Conservation (phyloP, 2,888 invertebrate species). For the Eugnorisma glareosa region DNA sequence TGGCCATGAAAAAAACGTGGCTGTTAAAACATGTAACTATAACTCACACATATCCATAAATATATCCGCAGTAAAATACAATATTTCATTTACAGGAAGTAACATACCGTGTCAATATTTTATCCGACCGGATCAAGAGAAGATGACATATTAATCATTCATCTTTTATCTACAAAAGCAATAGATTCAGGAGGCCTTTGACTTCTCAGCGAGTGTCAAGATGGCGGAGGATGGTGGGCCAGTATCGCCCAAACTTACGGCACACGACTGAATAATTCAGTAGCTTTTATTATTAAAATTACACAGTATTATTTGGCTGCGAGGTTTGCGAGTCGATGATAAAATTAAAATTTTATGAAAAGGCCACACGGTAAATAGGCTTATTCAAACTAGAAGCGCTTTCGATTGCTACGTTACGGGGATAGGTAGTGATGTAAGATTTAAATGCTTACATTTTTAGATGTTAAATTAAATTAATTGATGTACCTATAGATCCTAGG, state of each 20-base stretch:
- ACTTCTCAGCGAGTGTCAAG: constrained; percentile 37
- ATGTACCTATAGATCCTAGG: neutral
- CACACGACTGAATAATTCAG: constrained; percentile 64
- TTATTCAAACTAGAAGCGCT: constrained; percentile 48
- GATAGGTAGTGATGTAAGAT: neutral
- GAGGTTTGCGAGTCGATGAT: constrained; percentile 60
- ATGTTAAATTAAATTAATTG: neutral
- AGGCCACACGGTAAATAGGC: constrained; percentile 48
- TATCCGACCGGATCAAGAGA: constrained; percentile 5
- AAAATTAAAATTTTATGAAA: constrained; percentile 68
- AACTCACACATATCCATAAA: neutral
- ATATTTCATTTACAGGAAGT: constrained; percentile 17
- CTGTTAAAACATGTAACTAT: neutral
- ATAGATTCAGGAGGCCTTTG: constrained; percentile 31
- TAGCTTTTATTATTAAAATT: constrained; percentile 67
- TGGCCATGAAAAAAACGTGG: neutral
- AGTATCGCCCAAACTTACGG: constrained; percentile 53
- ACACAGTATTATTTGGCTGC: constrained; percentile 62
- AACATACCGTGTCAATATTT: constrained; percentile 8
- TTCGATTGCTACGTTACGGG: constrained; percentile 15
- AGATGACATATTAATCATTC: constrained; percentile 34
- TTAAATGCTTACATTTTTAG: neutral
- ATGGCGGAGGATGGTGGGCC: constrained; percentile 37
- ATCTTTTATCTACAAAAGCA: constrained; percentile 29
- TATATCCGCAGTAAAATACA: neutral